A percentile compares a stretch with the other conserved stretches of the same genome.
Evolutionary conservation across 1,140 invertebrate species (phyloP).

Genomic region (Dendroctonus valens): DNA sequence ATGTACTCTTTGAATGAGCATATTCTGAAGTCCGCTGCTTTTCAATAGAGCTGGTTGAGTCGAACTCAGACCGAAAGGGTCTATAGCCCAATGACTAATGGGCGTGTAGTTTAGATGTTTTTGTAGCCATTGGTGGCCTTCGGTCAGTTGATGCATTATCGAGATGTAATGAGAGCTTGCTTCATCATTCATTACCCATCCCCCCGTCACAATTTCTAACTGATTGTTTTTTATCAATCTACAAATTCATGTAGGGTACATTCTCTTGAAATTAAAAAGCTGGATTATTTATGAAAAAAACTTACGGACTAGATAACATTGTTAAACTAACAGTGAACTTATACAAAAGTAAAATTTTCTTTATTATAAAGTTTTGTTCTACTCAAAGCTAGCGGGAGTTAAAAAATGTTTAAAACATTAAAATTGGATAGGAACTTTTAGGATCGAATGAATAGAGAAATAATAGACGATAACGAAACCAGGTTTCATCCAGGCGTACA

Average conservation of each 20-base stretch:
- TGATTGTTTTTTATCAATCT: conserved; percentile 65
- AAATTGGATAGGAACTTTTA: too few relatives aligned
- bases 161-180: conserved; percentile 90
- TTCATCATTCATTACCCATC: conserved; percentile 99
- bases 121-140: conserved; percentile 93
- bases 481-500: too few relatives aligned
- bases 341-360: neutral
- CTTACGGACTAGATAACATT: too few relatives aligned
- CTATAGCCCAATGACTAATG: conserved; percentile 88
- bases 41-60: conserved; percentile 88
- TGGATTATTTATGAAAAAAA: too few relatives aligned
- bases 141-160: conserved; percentile 85
- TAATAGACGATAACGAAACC: too few relatives aligned
- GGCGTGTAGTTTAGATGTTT: conserved; percentile 78
- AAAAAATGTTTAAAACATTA: too few relatives aligned
- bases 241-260: conserved; percentile 28
- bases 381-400: too few relatives aligned
- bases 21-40: conserved; percentile 78
- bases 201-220: conserved; percentile 85
- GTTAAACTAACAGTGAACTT: neutral
- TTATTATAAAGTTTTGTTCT: too few relatives aligned
- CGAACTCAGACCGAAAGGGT: conserved; percentile 91
- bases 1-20: conserved; percentile 92
- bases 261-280: neutral
- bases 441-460: neutral